Percentiles rank a stretch among this genome's conserved stretches.
These are phyloP conservation scores for Acropora yongei DNA, from an alignment of 64 coral and sea anemone species.

Conservation along the genomic window DNA sequence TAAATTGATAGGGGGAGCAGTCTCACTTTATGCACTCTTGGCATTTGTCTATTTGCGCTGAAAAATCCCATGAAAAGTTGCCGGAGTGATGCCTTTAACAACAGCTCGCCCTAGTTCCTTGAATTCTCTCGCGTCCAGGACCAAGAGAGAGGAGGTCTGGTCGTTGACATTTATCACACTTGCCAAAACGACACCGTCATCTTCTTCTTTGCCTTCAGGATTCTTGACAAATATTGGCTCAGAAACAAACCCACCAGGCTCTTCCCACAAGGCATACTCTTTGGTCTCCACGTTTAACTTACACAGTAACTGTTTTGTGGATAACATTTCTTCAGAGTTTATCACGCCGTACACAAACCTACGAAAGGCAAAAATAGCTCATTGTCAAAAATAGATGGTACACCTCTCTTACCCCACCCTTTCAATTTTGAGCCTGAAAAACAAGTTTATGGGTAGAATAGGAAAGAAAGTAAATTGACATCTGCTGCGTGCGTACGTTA, in stretches of 20 bases:
- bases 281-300: slow-evolving; percentile 76
- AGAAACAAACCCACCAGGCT: slow-evolving; percentile 48
- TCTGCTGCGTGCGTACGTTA: too few species aligned
- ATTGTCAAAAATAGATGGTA: not conserved
- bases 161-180: slow-evolving; percentile 73
- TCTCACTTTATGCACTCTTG: too few species aligned
- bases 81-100: slow-evolving; percentile 47
- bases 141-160: slow-evolving; percentile 65
- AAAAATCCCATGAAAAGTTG: slow-evolving; percentile 76
- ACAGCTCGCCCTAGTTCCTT: slow-evolving; percentile 73
- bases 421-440: too few species aligned
- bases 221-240: slow-evolving; percentile 85
- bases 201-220: slow-evolving; percentile 66
- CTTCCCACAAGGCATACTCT: slow-evolving; percentile 59
- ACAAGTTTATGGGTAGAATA: too few species aligned
- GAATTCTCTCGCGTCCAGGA: slow-evolving; percentile 78
- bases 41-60: not conserved
- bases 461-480: too few species aligned
- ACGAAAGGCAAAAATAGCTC: not conserved
- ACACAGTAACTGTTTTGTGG: slow-evolving; percentile 22
- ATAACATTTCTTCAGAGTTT: not conserved
- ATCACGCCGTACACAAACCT: slow-evolving; percentile 3
- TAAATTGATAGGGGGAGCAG: too few species aligned
- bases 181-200: slow-evolving; percentile 85
- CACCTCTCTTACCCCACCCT: too few species aligned